Percentiles rank a stretch among this genome's conserved stretches.
phyloP scores from a whole-genome alignment of 1,140 invertebrate genomes.

The Hestina assimilis region DNA sequence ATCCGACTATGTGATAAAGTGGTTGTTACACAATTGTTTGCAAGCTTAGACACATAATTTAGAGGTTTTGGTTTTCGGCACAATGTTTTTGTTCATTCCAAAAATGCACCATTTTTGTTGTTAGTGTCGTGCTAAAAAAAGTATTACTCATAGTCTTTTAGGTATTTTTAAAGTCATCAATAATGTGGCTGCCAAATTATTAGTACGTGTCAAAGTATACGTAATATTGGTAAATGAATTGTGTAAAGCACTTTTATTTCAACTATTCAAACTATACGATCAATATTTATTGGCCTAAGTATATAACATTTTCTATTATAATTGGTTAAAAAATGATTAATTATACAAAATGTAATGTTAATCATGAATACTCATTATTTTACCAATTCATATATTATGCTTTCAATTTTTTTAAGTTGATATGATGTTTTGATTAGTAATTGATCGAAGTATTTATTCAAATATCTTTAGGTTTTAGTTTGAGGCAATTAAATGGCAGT shows the following conservation, averaged over 20 bases:
- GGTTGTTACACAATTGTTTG: conserved; percentile 5
- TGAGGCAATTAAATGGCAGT: conserved; percentile 15
- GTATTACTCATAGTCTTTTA: background rate
- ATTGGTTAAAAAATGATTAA: background rate
- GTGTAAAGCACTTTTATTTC: too few relatives aligned
- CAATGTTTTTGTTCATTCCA: conserved; percentile 11
- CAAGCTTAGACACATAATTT: background rate
- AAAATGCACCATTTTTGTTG: conserved; percentile 8
- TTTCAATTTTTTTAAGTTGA: too few relatives aligned
- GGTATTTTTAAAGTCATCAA: conserved; percentile 9
- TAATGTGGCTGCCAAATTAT: conserved; percentile 54
- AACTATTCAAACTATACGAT: background rate
- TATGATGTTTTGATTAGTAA: too few relatives aligned
- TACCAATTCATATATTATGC: too few relatives aligned
- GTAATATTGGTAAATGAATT: conserved; percentile 7
- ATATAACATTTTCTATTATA: background rate
- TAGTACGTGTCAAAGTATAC: conserved; percentile 49
- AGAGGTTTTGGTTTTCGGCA: conserved; percentile 7
- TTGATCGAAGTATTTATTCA: conserved; percentile 24
- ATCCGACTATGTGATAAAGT: background rate
- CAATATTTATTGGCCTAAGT: conserved; percentile 18
- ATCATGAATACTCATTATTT: conserved; percentile 20
- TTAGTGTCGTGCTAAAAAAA: background rate
- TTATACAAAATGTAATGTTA: background rate
- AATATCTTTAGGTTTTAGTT: conserved; percentile 9